A percentile compares a stretch with the other conserved stretches of the same genome.
These are phyloP conservation scores for Ischnura elegans DNA, from an alignment of 2,888 invertebrate species.

Conservation along the genomic window DNA sequence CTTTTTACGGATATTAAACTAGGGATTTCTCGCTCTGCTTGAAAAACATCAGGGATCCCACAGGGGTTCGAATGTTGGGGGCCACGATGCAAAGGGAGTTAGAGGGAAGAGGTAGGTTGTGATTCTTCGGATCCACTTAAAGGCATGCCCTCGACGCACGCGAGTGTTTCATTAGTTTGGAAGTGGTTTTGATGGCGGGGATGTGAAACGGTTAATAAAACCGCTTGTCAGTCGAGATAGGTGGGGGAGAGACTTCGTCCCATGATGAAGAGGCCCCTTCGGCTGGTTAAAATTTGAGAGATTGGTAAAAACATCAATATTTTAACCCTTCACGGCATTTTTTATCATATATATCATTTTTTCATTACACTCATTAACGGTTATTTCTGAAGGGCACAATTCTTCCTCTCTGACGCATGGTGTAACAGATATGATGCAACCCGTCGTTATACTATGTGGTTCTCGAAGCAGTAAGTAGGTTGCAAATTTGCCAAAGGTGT, in stretches of 20 bases:
- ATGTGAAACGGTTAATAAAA: not conserved
- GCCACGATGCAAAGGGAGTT: not conserved
- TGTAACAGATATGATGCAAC: too few species aligned
- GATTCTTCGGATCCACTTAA: constrained; percentile 6
- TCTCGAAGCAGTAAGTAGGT: too few species aligned
- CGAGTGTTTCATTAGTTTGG: constrained; percentile 11
- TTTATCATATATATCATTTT: too few species aligned
- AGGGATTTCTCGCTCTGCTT: constrained; percentile 21
- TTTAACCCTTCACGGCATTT: too few species aligned
- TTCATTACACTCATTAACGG: too few species aligned
- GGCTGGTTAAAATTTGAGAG: not conserved
- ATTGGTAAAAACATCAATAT: not conserved
- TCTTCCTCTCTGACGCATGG: too few species aligned
- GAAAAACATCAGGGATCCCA: constrained; percentile 26
- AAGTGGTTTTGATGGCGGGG: not conserved
- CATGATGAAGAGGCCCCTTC: not conserved
- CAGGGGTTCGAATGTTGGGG: not conserved
- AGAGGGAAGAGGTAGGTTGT: not conserved
- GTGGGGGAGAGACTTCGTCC: not conserved
- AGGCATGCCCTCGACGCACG: constrained; percentile 5
- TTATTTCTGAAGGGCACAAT: too few species aligned
- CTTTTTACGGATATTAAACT: constrained; percentile 65
- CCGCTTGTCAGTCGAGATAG: not conserved
- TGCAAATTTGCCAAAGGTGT: too few species aligned
- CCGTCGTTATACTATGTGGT: too few species aligned